Conservation (phyloP, 2,888 invertebrate species). For the Leptinotarsa tumamoca region DNA sequence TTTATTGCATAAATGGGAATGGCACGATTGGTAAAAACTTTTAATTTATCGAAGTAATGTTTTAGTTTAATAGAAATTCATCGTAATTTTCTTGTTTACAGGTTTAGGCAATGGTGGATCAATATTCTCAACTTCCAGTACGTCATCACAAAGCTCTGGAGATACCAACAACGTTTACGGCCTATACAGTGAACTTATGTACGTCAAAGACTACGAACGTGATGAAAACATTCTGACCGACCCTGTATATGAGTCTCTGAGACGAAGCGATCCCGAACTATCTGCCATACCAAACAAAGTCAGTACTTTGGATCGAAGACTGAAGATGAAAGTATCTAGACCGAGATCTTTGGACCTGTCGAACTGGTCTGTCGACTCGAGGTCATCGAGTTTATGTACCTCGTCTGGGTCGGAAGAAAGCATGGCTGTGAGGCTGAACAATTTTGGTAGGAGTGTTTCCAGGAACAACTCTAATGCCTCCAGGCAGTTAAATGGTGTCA, state of each 20-base stretch:
- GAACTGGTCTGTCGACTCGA: slow-evolving; percentile 89
- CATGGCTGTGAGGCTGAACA: slow-evolving; percentile 74
- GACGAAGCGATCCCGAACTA: slow-evolving; percentile 86
- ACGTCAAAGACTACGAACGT: slow-evolving; percentile 88
- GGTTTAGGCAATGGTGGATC: slow-evolving; percentile 63
- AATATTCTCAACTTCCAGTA: slow-evolving; percentile 70
- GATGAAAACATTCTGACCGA: slow-evolving; percentile 79
- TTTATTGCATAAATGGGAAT: no score
- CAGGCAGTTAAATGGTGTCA: slow-evolving; percentile 68
- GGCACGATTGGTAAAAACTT: no score
- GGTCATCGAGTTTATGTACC: slow-evolving; percentile 78
- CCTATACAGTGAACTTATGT: slow-evolving; percentile 89
- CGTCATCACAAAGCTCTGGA: slow-evolving; percentile 73
- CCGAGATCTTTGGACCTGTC: slow-evolving; percentile 86
- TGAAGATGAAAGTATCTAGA: slow-evolving; percentile 85
- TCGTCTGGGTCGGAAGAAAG: slow-evolving; percentile 90
- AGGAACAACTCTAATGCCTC: slow-evolving; percentile 83
- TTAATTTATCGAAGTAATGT: no score
- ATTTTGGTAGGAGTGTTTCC: slow-evolving; percentile 74
- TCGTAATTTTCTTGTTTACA: slow-evolving; percentile 22
- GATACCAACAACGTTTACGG: slow-evolving; percentile 88
- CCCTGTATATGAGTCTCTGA: slow-evolving; percentile 80
- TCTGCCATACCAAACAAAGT: slow-evolving; percentile 87
- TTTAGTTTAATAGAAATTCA: neutral
- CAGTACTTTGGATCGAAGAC: slow-evolving; percentile 82